Conservation (phyloP, 1,140 invertebrate genomes). For the Lucilia cuprina region DNA sequence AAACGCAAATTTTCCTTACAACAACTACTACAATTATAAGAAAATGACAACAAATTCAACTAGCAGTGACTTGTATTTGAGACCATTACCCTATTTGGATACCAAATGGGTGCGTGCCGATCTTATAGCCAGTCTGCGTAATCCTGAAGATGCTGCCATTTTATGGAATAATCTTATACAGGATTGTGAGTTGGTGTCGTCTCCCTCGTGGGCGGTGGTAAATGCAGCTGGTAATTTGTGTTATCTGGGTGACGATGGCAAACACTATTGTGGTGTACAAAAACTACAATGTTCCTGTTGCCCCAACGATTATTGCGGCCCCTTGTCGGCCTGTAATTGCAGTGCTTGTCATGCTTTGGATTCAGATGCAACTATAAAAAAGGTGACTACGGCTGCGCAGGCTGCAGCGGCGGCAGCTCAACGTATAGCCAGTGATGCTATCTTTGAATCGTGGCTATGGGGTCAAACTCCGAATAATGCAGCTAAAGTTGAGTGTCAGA, state of each 20-base stretch:
- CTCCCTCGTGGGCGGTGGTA: conserved; percentile 46
- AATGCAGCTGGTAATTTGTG: conserved; percentile 56
- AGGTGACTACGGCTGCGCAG: conserved; percentile 48
- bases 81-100: conserved; percentile 57
- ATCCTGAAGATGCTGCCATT: conserved; percentile 50
- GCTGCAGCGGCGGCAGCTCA: conserved; percentile 46
- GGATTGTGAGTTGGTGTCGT: conserved; percentile 59
- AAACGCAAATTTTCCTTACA: not conserved
- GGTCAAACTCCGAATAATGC: conserved; percentile 51
- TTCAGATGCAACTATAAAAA: conserved; percentile 57
- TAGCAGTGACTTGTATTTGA: conserved; percentile 52
- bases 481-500: conserved; percentile 53
- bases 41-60: conserved; percentile 25
- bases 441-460: conserved; percentile 58
- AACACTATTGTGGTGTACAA: conserved; percentile 60
- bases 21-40: not conserved
- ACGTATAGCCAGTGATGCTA: conserved; percentile 47
- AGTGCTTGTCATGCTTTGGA: conserved; percentile 54
- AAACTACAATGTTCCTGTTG: conserved; percentile 57
- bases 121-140: conserved; percentile 57
- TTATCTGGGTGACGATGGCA: conserved; percentile 59
- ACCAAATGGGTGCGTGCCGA: conserved; percentile 60
- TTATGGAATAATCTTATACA: conserved; percentile 61
- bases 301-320: conserved; percentile 55
- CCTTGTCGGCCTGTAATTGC: conserved; percentile 59